Percentiles rank a stretch among this genome's conserved stretches.
Evolutionary conservation across 2,113 vertebrate species (phyloP).

Genomic region (Erinaceus europaeus): DNA sequence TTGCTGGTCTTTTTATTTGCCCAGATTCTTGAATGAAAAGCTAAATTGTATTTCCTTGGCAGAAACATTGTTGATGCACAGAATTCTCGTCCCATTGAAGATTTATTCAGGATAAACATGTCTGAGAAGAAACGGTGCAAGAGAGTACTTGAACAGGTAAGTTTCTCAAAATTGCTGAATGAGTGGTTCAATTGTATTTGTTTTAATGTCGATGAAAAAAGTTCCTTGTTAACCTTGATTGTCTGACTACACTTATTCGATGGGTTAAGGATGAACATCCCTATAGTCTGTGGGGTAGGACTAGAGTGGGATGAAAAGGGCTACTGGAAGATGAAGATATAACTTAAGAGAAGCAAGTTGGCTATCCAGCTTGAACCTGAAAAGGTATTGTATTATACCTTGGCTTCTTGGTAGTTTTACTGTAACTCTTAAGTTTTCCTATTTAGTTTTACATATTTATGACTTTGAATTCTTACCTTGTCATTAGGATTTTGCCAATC

Average conservation of each 20-base stretch:
- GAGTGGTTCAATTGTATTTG: background rate
- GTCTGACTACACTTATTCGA: background rate
- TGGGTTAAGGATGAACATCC: background rate
- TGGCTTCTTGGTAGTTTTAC: background rate
- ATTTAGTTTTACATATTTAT: background rate
- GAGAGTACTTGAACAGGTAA: conserved; percentile 95
- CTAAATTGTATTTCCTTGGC: conserved; percentile 66
- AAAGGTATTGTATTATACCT: background rate
- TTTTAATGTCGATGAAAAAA: background rate
- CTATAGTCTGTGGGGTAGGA: rapidly evolving
- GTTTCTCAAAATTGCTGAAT: background rate
- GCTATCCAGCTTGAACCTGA: background rate
- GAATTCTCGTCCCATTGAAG: conserved; percentile 96
- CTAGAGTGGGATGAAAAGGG: no score
- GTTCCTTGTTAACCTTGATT: background rate
- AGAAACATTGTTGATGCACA: conserved; percentile 98
- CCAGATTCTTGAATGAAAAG: background rate
- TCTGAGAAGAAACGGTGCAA: conserved; percentile 96
- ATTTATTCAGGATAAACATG: conserved; percentile 93
- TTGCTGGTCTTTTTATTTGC: background rate
- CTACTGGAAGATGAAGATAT: background rate
- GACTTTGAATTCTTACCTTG: background rate
- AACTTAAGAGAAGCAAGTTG: background rate
- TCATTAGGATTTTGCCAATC: background rate
- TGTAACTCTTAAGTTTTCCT: background rate